Percentiles rank a stretch among this genome's conserved stretches.
Evolutionary conservation across 2,888 invertebrate genomes (phyloP).

Genomic region (Horisme vitalbata): DNA sequence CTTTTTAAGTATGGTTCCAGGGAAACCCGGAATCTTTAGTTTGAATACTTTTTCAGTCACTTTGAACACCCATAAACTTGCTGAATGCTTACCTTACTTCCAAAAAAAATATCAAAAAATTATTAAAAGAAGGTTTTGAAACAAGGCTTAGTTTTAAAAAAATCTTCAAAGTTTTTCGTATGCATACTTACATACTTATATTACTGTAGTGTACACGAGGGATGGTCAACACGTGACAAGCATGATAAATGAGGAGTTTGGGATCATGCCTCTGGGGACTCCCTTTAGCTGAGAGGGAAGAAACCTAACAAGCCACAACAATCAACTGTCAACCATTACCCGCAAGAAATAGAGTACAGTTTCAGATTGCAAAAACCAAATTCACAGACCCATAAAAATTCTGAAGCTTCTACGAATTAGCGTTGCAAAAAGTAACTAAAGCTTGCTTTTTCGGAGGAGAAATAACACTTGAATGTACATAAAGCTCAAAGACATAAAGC

Average conservation of each 20-base stretch:
- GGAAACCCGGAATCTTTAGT: too few relatives aligned
- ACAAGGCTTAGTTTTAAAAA: conserved; percentile 7
- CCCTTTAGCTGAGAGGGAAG: conserved; percentile 64
- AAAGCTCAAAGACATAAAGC: conserved; percentile 49
- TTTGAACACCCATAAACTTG: too few relatives aligned
- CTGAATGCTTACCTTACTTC: too few relatives aligned
- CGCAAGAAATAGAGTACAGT: conserved; percentile 36
- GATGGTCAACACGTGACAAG: conserved; percentile 81
- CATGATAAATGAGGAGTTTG: conserved; percentile 78
- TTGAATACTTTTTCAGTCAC: too few relatives aligned
- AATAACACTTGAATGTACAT: conserved; percentile 36
- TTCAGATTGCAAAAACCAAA: conserved; percentile 29
- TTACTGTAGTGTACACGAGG: conserved; percentile 65
- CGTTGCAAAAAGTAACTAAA: conserved; percentile 69
- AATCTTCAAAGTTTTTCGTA: conserved; percentile 43
- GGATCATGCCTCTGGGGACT: conserved; percentile 77
- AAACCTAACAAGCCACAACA: conserved; percentile 54
- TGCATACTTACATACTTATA: conserved; percentile 50
- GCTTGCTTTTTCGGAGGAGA: conserved; percentile 40
- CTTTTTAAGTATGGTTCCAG: too few relatives aligned
- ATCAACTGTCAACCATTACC: conserved; percentile 44
- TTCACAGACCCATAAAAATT: conserved; percentile 63
- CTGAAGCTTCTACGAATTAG: conserved; percentile 65
- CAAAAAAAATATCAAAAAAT: too few relatives aligned
- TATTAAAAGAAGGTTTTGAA: background rate